Conservation (phyloP, 2,113 vertebrate species). For the Dromaius novaehollandiae region DNA sequence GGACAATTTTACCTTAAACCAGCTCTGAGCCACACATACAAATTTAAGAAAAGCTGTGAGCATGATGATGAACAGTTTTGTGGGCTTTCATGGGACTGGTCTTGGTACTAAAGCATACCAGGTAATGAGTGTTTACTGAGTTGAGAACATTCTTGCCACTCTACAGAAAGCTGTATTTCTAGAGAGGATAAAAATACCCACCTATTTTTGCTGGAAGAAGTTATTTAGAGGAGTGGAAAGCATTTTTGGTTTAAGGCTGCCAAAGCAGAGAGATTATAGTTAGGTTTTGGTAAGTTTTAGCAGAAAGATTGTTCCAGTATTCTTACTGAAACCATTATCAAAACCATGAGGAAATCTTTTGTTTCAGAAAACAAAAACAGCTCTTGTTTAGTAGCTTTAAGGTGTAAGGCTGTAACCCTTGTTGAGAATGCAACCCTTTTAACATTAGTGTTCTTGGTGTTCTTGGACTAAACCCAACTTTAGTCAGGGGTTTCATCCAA, state of each 20-base stretch:
- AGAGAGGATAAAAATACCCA: neutral
- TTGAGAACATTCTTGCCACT: neutral
- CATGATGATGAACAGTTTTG: neutral
- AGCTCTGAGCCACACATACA: neutral
- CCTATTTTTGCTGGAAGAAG: neutral
- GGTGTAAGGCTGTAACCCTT: neutral
- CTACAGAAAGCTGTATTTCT: neutral
- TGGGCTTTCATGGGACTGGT: neutral
- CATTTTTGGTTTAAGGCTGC: neutral
- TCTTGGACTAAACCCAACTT: neutral
- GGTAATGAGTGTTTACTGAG: neutral
- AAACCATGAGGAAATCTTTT: fast-evolving
- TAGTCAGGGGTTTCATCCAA: neutral
- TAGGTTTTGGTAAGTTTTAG: neutral
- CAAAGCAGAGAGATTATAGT: neutral
- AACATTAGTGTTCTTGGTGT: neutral
- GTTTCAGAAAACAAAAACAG: neutral
- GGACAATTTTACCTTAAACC: neutral
- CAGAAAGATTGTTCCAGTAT: neutral
- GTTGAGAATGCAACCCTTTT: neutral
- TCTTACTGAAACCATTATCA: neutral
- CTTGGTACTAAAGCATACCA: neutral
- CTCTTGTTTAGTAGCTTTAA: neutral
- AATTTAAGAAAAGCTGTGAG: neutral
- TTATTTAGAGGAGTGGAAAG: neutral